Base-by-base conservation (phyloP, 2,797 vertebrate genomes). In the Liasis olivaceus region DNA sequence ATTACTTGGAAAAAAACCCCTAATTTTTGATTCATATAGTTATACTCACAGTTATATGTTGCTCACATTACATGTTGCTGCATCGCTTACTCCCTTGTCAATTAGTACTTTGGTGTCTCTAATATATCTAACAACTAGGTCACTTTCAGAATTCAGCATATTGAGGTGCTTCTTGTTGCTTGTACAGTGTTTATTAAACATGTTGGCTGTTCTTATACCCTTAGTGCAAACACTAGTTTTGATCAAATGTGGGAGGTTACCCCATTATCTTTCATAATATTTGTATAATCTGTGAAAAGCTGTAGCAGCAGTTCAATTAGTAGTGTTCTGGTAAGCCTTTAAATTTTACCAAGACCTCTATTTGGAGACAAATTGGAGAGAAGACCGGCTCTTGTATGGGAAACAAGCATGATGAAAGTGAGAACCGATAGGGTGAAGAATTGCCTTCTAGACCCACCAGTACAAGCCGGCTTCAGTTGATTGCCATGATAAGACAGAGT, bases 21-120 rank as follows among this genome's bases (percentile, higher is more conserved):
- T 56, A 87, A 88, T 1, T 91, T 89, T 93, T 90, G 85, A 2
- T 2, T 92, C 88, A 90, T 88, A 14, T n/a, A 36, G 11, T 20
- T 17, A 51, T 58, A 3, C 58, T 77, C 6, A 77, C 63, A 22
- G 11, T 91, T 94, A 91, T 13, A n/a, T 69, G 13, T 31, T 69
- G 28, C 13, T 69, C 66, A 69, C 28, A 15, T 69, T 69, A 22
- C 42, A 1, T 58, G 20, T 85, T 51, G 4, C n/a, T 89, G 59
- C 12, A 62, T 69, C 28, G 42, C 2, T 88, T 63, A 5, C 7
- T 51, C 14, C 60, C 13, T 85, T 22, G 51, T 26, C 24, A 47
- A 5, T 24, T 0, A 51, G 66, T 62, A 47, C 15, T 87, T 91
- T 28, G 36, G 17, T 60, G 14, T 88, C 31, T 8, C 42, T 42